A percentile compares a stretch with the other conserved stretches of the same genome.
These are phyloP conservation scores for Andrena trimmerana DNA, from an alignment of 2,888 invertebrate species.

Conservation along the genomic window DNA sequence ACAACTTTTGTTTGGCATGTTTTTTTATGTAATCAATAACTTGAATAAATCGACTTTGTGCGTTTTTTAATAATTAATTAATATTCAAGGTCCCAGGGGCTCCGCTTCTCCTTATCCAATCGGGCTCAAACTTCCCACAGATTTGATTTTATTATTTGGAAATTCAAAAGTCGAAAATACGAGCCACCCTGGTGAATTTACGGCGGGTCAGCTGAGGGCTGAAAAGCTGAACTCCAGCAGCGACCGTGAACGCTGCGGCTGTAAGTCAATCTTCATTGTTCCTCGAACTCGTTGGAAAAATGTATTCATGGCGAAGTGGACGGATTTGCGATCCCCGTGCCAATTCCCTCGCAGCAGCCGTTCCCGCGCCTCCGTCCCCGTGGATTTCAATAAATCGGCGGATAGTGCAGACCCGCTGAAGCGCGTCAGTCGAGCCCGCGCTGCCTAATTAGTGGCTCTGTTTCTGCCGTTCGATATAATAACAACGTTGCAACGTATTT, in stretches of 20 bases:
- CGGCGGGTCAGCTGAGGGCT: too few relatives aligned
- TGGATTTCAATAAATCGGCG: constrained; percentile 44
- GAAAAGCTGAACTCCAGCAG: not conserved
- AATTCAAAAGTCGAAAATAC: too few relatives aligned
- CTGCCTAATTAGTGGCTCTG: constrained; percentile 61
- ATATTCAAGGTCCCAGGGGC: too few relatives aligned
- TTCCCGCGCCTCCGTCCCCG: not conserved
- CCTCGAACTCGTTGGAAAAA: constrained; percentile 7
- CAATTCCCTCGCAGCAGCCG: constrained; percentile 20
- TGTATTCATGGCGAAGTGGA: not conserved
- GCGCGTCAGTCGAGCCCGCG: constrained; percentile 34
- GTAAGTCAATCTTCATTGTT: constrained; percentile 17
- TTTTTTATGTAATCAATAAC: too few relatives aligned
- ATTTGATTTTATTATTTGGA: too few relatives aligned
- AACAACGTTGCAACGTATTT: constrained; percentile 46
- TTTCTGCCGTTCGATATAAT: constrained; percentile 53
- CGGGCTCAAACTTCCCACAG: too few relatives aligned
- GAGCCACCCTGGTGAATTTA: too few relatives aligned
- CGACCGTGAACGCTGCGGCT: constrained; percentile 1
- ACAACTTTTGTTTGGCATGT: too few relatives aligned
- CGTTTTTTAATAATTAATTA: too few relatives aligned
- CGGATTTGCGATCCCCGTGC: constrained; percentile 8
- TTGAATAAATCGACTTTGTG: too few relatives aligned
- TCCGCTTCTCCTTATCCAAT: too few relatives aligned
- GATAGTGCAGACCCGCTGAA: constrained; percentile 12